These are phyloP conservation scores for Cheiracanthium punctorium DNA, from an alignment of 2,888 invertebrate species.

Conservation along the genomic window DNA sequence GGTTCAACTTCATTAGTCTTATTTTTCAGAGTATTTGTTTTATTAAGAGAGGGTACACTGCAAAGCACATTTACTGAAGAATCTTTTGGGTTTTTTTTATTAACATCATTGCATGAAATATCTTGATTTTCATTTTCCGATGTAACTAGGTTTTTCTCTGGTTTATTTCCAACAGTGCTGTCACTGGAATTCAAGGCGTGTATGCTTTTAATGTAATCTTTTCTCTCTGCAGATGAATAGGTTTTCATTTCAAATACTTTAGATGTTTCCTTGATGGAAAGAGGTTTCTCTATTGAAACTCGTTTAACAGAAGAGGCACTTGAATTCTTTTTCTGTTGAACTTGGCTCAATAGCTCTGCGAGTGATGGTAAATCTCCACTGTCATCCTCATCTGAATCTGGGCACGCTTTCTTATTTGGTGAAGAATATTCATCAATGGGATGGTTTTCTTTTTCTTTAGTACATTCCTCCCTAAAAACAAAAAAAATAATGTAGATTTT, in stretches of 20 bases:
- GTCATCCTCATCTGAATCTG: not conserved
- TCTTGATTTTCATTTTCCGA: too few relatives aligned
- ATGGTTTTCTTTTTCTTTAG: not conserved
- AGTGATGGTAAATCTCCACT: slow-evolving; percentile 23
- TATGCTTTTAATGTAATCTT: too few relatives aligned
- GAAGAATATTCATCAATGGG: not conserved
- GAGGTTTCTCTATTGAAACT: not conserved
- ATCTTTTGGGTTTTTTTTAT: too few relatives aligned
- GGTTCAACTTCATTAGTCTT: slow-evolving; percentile 32
- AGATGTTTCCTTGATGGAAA: not conserved
- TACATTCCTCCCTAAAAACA: not conserved
- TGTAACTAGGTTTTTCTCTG: too few relatives aligned
- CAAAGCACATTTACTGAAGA: too few relatives aligned
- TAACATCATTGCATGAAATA: too few relatives aligned
- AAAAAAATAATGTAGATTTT: too few relatives aligned
- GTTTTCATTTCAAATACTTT: not conserved
- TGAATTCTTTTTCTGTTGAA: not conserved
- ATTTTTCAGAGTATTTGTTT: slow-evolving; percentile 37
- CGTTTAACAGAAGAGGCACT: not conserved
- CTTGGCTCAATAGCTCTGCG: not conserved
- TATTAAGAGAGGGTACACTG: not conserved
- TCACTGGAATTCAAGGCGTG: too few relatives aligned
- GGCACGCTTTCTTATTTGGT: not conserved
- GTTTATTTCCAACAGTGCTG: too few relatives aligned
- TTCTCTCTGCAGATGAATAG: not conserved